phyloP scores from a whole-genome alignment of 2,113 vertebrate species.

The Phodopus roborovskii region DNA sequence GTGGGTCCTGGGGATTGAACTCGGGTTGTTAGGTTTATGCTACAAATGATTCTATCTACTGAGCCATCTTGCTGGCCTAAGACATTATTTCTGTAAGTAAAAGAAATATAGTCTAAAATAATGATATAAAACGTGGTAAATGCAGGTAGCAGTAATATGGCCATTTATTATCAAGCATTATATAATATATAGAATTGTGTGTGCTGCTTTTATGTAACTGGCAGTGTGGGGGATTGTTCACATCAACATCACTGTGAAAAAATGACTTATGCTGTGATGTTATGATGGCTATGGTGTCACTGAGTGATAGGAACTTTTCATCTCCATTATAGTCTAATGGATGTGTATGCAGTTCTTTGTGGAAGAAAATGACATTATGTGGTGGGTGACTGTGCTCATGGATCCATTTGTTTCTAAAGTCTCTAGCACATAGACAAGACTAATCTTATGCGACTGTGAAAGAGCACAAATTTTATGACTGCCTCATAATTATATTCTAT shows the following conservation, averaged over 20 bases:
- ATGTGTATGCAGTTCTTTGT: neutral
- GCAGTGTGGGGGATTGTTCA: neutral
- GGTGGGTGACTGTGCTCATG: neutral
- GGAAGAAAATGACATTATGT: neutral
- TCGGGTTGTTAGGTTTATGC: neutral
- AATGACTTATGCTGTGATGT: neutral
- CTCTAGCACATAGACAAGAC: neutral
- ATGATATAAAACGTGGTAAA: neutral
- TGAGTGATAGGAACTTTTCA: neutral
- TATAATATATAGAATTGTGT: neutral
- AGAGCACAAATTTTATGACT: neutral
- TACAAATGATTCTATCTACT: neutral
- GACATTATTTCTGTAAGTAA: neutral
- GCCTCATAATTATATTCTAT: neutral
- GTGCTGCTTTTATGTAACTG: neutral
- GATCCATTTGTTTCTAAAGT: slow-evolving; percentile 10
- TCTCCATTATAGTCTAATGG: neutral
- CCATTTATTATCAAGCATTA: neutral
- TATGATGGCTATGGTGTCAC: neutral
- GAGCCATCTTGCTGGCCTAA: neutral
- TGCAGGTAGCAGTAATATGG: neutral
- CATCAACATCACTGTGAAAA: neutral
- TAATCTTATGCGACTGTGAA: neutral
- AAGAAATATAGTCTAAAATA: neutral
- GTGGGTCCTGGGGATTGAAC: neutral